A percentile compares a stretch with the other conserved stretches of the same genome.
phyloP scores from a whole-genome alignment of 2,797 vertebrate genomes.

The Loriculus beryllinus region DNA sequence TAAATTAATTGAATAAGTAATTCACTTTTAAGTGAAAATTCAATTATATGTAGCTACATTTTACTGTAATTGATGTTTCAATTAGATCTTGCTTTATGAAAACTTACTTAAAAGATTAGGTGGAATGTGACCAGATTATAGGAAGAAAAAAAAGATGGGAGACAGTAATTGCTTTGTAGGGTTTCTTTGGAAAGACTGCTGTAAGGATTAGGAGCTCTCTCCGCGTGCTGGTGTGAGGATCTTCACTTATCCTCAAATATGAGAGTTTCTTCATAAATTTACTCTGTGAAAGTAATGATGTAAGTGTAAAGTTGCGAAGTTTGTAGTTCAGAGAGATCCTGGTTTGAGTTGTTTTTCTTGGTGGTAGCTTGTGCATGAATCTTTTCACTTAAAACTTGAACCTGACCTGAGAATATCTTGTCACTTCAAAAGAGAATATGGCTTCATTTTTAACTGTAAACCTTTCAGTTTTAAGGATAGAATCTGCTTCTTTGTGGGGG shows the following conservation, averaged over 20 bases:
- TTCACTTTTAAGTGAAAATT: not conserved
- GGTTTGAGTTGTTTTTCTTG: not conserved
- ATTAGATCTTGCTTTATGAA: slow-evolving; percentile 22
- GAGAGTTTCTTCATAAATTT: not conserved
- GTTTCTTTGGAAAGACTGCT: not conserved
- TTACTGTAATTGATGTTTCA: slow-evolving; percentile 9
- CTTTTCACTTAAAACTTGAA: not conserved
- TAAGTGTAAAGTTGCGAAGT: not conserved
- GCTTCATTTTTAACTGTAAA: not conserved
- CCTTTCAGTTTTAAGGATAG: not conserved
- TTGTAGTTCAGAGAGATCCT: not conserved
- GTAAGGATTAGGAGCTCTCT: not conserved
- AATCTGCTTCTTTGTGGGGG: not conserved
- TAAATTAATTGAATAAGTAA: not conserved
- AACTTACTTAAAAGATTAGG: slow-evolving; percentile 13
- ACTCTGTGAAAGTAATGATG: not conserved
- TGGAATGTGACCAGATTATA: not conserved
- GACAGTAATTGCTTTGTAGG: not conserved
- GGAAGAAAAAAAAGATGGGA: not conserved
- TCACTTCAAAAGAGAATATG: not conserved
- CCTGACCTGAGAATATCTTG: not conserved
- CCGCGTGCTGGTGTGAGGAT: not conserved
- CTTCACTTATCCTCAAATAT: not conserved
- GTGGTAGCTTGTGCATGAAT: not conserved
- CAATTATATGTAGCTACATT: not conserved